Base-by-base conservation (phyloP, 2,888 invertebrate genomes). In the Athalia circularis region DNA sequence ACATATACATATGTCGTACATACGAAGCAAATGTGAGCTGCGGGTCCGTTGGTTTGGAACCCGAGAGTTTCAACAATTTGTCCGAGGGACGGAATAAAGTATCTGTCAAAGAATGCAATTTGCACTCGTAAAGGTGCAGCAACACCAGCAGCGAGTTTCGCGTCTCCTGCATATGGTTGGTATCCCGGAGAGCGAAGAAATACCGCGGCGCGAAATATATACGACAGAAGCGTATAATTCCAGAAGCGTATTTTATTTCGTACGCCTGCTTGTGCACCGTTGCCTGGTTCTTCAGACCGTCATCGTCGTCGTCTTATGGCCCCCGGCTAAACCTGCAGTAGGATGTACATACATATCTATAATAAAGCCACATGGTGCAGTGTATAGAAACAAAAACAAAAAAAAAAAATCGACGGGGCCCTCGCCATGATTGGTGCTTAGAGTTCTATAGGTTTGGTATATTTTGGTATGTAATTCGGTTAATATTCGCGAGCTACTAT, bases 141-240 rank as follows among this genome's bases (percentile, higher is more conserved):
- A 29, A 29, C 29, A 29, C 29, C 29, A 29, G 29, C 29, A 29
- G 29, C 29, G 29, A 29, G 29, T 29, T 29, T 29, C 29, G 72
- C 72, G 72, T 59, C 72, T 47, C 57, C 47, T 29, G 29, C 29
- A 29, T 29, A 29, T 29, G 29, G 29, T 29, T 29, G 72, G 59
- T 59, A n/a, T 57, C 72, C 72, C 57, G 72, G 52, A 59, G 72
- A 72, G 72, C 72, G 57, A 72, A 72, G 57, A 72, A 72, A 57
- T 72, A 72, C 72, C 72, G 72, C 57, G 52, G 47, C 72, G 57
- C 72, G 72, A 72, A 72, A 72, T 72, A 72, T 72, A 72, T 72
- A 72, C 72, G 72, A 59, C 72, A 72, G 72, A 72, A 72, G 72
- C 72, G 72, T 72, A 72, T 72, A 72, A 72, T 72, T 72, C 72